These are phyloP conservation scores for Synaphobranchus kaupii DNA, from an alignment of 2,797 vertebrate species.

Conservation along the genomic window DNA sequence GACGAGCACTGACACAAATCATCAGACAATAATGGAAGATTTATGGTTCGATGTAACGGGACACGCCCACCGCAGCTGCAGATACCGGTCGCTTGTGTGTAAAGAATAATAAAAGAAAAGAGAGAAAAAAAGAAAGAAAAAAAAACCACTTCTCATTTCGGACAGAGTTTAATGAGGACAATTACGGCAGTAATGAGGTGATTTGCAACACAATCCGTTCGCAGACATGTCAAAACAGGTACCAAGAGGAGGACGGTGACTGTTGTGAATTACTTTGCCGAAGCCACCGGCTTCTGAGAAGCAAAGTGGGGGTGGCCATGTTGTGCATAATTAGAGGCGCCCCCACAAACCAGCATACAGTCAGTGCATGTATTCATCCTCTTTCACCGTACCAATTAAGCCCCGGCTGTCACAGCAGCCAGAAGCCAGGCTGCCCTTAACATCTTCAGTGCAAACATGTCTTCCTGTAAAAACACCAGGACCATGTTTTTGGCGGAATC, in stretches of 20 bases:
- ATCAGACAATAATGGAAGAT: not conserved
- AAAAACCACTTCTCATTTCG: too few relatives aligned
- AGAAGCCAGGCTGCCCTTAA: not conserved
- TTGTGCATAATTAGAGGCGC: not conserved
- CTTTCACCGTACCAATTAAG: not conserved
- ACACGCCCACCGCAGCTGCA: not conserved
- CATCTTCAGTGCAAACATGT: not conserved
- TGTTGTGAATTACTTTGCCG: not conserved
- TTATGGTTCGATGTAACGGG: not conserved
- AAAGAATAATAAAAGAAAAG: not conserved
- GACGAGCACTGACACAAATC: not conserved
- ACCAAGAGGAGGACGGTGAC: not conserved
- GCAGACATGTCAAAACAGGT: conserved; percentile 3
- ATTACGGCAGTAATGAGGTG: conserved; percentile 3
- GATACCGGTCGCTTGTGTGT: not conserved
- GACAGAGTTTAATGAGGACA: conserved; percentile 18
- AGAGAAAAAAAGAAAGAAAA: not conserved
- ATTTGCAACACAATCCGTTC: conserved; percentile 9
- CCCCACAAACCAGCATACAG: not conserved
- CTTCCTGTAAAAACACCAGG: not conserved
- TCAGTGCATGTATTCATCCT: not conserved
- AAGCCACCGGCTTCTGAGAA: not conserved
- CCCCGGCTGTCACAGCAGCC: not conserved
- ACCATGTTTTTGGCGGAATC: not conserved
- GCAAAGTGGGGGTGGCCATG: not conserved